Conservation (phyloP, 2,113 vertebrate species). For the Nasalis larvatus region DNA sequence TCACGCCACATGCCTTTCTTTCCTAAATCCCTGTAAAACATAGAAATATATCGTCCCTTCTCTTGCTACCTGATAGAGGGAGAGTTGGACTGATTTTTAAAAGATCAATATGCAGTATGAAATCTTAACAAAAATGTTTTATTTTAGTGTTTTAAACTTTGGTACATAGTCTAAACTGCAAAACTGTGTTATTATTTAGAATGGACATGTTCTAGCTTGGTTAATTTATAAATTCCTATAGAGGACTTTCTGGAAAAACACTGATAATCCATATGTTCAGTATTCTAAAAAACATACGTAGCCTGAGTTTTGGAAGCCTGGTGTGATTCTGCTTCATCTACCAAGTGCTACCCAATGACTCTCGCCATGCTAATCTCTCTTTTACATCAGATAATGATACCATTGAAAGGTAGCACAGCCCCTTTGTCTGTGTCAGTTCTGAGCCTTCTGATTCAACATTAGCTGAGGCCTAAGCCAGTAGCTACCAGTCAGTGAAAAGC, state of each 20-base stretch:
- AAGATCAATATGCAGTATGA: background rate
- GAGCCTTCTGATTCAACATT: background rate
- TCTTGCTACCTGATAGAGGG: background rate
- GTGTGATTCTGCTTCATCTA: background rate
- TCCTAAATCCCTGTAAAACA: background rate
- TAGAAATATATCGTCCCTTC: background rate
- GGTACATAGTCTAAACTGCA: background rate
- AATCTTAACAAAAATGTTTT: background rate
- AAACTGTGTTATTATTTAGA: background rate
- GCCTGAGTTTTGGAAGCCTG: background rate
- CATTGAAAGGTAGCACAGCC: background rate
- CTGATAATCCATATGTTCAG: background rate
- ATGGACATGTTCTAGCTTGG: background rate
- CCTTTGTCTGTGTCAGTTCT: background rate
- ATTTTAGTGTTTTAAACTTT: background rate
- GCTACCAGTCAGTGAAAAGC: background rate
- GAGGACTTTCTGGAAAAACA: background rate
- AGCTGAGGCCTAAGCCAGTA: background rate
- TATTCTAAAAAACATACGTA: background rate
- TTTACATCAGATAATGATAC: background rate
- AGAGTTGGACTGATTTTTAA: background rate
- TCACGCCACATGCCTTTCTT: background rate
- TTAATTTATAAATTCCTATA: background rate
- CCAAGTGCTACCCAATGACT: background rate
- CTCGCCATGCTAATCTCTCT: background rate